Evolutionary conservation across 2,113 vertebrate genomes (phyloP), one percentile per base, ranked within the genome.

Genomic region (Osmerus mordax): DNA sequence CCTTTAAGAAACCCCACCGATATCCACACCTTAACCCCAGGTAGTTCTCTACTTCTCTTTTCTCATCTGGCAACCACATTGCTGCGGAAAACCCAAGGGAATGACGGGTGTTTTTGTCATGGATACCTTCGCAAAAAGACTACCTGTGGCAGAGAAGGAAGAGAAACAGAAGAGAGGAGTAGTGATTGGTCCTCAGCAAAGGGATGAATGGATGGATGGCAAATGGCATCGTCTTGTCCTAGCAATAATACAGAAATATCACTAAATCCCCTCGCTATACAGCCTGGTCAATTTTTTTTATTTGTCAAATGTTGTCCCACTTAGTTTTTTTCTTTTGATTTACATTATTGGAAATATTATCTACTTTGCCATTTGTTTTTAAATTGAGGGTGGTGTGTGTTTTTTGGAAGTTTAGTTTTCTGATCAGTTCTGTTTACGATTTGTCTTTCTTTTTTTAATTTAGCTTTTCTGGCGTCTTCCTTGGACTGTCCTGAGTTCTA

Each of bases 221-320:
- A 73, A 74, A 76, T 78, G 66, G 77, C 81, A 82, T 81, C 87
- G 85, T 82, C 84, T 82, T 82, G 75, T 80, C 83, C 77, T 80
- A 91, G 90, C 91, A 93, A 92, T 92, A 93, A 92, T 88, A 74
- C 67, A 83, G 73, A 76, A 25, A 65, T 75, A 75, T 87, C 74
- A 83, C 68, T 71, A 23, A 65, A 36, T 53, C 16, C 76, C 63
- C 65, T 71, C 77, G 56, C 68, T 73, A 36, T 47, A 28, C 51
- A 67, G 62, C 58, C 70, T 61, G 67, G 41, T 32, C 52, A 75
- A 67, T 83, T 86, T 79, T 83, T 69, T 54, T 67, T 52, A 72
- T 80, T 82, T 74, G 82, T 83, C 70, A 73, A 65, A 71, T 41
- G 23, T 73, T 71, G 52, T 64, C 52, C 64, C 51, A 61, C 14